Conservation (phyloP, 2,888 invertebrate genomes). For the Choristoneura rosaceana region DNA sequence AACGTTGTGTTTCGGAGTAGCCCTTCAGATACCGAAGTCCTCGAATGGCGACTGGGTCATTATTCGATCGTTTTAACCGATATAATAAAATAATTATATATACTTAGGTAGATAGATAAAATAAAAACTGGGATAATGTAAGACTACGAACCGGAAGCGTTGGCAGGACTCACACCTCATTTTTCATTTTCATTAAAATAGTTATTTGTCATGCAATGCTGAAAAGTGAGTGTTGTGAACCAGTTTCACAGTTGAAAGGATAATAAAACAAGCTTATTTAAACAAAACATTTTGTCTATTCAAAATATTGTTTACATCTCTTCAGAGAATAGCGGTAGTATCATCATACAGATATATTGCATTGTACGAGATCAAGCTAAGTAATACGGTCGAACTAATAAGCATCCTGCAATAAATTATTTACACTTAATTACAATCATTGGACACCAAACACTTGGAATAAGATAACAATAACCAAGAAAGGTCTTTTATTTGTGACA, state of each 20-base stretch:
- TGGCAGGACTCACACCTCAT: no score
- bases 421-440: conserved; percentile 33
- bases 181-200: no score
- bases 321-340: conserved; percentile 19
- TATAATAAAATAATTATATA: no score
- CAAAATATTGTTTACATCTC: conserved; percentile 35
- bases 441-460: conserved; percentile 22
- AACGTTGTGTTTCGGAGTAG: no score
- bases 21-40: no score
- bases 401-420: conserved; percentile 39
- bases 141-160: no score
- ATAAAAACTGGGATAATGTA: no score
- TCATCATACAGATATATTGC: conserved; percentile 15
- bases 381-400: conserved; percentile 34
- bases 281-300: conserved; percentile 38
- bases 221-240: no score
- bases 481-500: conserved; percentile 5
- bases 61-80: no score
- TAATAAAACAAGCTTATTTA: conserved; percentile 22
- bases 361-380: conserved; percentile 34
- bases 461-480: conserved; percentile 8
- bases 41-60: no score
- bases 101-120: no score
- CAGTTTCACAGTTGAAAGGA: neutral
- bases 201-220: no score